These are phyloP conservation scores for Cyphomyrus discorhynchus DNA, from an alignment of 2,113 vertebrate genomes.

Conservation along the genomic window DNA sequence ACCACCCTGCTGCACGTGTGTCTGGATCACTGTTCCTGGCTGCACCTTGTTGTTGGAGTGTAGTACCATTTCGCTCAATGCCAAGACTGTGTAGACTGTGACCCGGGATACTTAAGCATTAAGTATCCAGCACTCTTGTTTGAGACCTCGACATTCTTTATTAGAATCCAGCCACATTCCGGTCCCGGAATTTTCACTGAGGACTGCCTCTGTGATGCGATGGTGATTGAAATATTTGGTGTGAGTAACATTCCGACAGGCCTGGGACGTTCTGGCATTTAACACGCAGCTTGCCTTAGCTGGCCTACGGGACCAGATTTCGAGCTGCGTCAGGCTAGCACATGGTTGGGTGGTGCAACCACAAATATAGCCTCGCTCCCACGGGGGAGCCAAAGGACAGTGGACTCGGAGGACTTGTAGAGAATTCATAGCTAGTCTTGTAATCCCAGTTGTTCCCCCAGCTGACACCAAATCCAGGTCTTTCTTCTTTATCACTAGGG, in stretches of 20 bases:
- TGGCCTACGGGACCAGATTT: background rate
- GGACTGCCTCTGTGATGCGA: background rate
- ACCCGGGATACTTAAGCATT: background rate
- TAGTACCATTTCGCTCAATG: background rate
- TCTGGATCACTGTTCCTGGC: background rate
- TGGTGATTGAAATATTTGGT: background rate
- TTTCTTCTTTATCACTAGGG: background rate
- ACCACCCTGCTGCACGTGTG: background rate
- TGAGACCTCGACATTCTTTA: background rate
- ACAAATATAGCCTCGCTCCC: background rate
- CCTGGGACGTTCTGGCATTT: background rate
- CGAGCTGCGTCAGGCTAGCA: background rate
- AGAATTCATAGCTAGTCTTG: background rate
- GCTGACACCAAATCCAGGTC: background rate
- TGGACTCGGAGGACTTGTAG: background rate
- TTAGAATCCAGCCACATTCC: background rate
- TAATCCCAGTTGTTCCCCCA: background rate
- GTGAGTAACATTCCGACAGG: background rate
- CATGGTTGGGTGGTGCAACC: background rate
- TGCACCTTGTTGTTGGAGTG: background rate
- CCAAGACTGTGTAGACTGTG: background rate
- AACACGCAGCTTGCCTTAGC: background rate
- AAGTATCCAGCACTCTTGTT: background rate
- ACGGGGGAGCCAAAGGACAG: background rate
- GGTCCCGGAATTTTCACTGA: background rate